Evolutionary conservation across 2,113 vertebrate genomes (phyloP), one percentile per base, ranked within the genome.

Genomic region (Corythornis vintsioides): DNA sequence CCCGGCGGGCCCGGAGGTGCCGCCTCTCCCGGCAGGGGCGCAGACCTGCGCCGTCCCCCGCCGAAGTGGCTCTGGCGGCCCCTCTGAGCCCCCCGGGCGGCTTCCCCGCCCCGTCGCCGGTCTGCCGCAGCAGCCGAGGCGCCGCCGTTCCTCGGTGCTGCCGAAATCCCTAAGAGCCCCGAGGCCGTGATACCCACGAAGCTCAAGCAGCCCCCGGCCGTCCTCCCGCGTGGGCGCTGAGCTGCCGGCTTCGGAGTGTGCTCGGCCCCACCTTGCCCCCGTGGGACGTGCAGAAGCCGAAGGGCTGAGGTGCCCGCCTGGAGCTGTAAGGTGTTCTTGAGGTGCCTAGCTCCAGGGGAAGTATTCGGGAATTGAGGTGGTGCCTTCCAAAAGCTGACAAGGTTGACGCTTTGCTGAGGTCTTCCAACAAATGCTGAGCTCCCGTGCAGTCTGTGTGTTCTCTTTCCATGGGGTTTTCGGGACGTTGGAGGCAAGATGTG

Each of bases 1-100:
- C 88, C 92, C 83, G 71, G 73, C 56, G 92, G 70, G 80, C 80
- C 92, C 85, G 64, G 84, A 72, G 89, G 80, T 72, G 92, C 81
- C 76, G 85, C 80, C 85, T 82, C 71, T 72, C 53, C 64, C 70
- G 85, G 84, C 75, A 3, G 60, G 75, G 53, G 69, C 59, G 57
- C 33, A 13, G 76, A 89, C 52, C 86, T 76, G 78, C 75, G 74
- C 79, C 83, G 45, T 61, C 75, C 85, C 42, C 50, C 84, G 21
- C 52, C 74, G 47, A 15, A 71, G 77, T 56, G 57, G 57, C 93
- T 66, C 50, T 56, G 50, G 60, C 78, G 50, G 43, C 73, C 76
- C 66, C 69, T 56, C 83, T 81, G 29, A 13, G 71, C 48, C 15
- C 18, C 18, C 50, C 59, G 57, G 57, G 48, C 28, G 38, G 4